Evolutionary conservation across 1,140 invertebrate species (phyloP).

Genomic region (Cyclina sinensis): DNA sequence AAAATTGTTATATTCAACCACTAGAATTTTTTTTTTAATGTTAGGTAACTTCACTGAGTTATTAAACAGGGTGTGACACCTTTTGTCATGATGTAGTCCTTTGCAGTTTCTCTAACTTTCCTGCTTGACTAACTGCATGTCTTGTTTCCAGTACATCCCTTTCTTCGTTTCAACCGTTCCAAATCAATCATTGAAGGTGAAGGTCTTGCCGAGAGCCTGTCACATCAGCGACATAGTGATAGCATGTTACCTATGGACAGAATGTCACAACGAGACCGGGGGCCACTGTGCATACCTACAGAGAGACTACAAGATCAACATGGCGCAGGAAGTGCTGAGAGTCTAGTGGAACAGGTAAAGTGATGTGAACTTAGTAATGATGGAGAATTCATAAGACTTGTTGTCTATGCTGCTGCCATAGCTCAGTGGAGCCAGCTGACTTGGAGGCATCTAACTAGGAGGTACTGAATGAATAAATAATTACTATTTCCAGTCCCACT

Average conservation of each 20-base stretch:
- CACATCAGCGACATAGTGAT: conserved; percentile 47
- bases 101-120: not conserved
- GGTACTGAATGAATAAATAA: too few species aligned
- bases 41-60: too few species aligned
- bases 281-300: conserved; percentile 58
- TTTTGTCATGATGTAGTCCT: too few species aligned
- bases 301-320: conserved; percentile 10
- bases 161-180: conserved; percentile 63
- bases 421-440: too few species aligned
- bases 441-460: too few species aligned
- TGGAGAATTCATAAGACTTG: too few species aligned
- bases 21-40: too few species aligned
- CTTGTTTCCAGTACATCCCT: conserved; percentile 59
- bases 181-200: conserved; percentile 67
- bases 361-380: not conserved
- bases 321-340: conserved; percentile 94
- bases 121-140: conserved; percentile 57
- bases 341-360: conserved; percentile 94
- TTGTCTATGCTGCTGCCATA: too few species aligned
- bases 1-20: too few species aligned
- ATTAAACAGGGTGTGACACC: too few species aligned
- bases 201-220: not conserved
- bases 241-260: not conserved
- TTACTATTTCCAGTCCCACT: too few species aligned
- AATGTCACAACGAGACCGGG: conserved; percentile 4